These are phyloP conservation scores for Exocentrus adspersus DNA, from an alignment of 2,888 invertebrate genomes.

Conservation along the genomic window DNA sequence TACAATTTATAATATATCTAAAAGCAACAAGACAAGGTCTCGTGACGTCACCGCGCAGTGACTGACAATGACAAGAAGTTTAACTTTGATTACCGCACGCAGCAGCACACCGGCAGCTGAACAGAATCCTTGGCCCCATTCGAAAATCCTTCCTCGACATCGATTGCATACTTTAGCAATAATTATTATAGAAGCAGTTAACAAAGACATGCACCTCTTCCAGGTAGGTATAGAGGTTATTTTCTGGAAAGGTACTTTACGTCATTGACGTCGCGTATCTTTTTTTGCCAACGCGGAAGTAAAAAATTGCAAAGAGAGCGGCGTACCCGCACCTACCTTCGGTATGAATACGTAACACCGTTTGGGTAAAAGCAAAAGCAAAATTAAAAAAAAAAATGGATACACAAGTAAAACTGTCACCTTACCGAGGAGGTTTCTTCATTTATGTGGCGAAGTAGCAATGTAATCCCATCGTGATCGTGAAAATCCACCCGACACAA, in stretches of 20 bases:
- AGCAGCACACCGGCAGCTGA: conserved; percentile 17
- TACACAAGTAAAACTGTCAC: conserved; percentile 44
- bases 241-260: background rate
- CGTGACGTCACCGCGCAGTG: conserved; percentile 43
- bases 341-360: background rate
- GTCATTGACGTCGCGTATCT: too few relatives aligned
- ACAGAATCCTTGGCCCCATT: conserved; percentile 25
- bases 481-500: conserved; percentile 29
- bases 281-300: conserved; percentile 7
- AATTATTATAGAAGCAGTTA: background rate
- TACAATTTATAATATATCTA: background rate
- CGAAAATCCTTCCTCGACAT: conserved; percentile 7
- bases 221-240: background rate
- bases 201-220: background rate
- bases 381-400: conserved; percentile 30
- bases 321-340: background rate
- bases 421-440: conserved; percentile 59
- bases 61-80: conserved; percentile 47
- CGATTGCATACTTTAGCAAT: conserved; percentile 9
- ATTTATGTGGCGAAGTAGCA: conserved; percentile 47
- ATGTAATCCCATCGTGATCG: conserved; percentile 41
- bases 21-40: conserved; percentile 46
- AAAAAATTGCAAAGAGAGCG: background rate
- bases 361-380: background rate
- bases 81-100: conserved; percentile 27